phyloP scores from a whole-genome alignment of 2,888 invertebrate species.

The Acleris laterana region DNA sequence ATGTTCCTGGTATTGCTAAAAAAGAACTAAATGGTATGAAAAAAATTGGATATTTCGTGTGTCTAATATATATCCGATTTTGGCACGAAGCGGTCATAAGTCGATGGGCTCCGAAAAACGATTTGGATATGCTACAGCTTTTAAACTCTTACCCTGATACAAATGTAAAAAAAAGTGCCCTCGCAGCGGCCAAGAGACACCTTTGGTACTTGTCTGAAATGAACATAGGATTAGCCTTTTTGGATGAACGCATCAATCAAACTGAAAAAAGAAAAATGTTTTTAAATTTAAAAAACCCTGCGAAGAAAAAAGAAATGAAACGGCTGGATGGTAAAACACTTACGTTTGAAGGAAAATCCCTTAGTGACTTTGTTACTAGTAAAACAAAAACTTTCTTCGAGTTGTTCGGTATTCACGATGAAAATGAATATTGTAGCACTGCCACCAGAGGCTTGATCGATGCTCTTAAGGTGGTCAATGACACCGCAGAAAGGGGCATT shows the following conservation, averaged over 20 bases:
- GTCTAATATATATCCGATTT: not conserved
- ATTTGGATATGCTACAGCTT: not conserved
- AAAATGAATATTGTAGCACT: not conserved
- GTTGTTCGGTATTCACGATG: not conserved
- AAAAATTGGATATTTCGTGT: not conserved
- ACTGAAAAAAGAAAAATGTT: too few species aligned
- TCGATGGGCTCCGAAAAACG: not conserved
- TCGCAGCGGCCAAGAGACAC: too few species aligned
- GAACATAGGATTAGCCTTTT: too few species aligned
- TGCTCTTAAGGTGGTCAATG: too few species aligned
- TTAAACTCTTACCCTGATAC: not conserved
- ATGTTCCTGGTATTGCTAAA: too few species aligned
- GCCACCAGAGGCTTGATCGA: not conserved
- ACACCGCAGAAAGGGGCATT: too few species aligned
- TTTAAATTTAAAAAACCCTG: too few species aligned
- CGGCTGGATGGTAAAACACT: not conserved
- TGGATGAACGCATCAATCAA: too few species aligned
- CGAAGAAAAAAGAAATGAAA: too few species aligned
- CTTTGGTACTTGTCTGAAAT: too few species aligned
- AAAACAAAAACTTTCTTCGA: not conserved
- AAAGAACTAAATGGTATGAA: not conserved
- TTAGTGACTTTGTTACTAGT: constrained; percentile 6
- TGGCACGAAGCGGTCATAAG: not conserved
- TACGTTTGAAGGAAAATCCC: not conserved
- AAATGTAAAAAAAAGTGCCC: not conserved